These are phyloP conservation scores for Dryas iulia DNA, from an alignment of 1,140 invertebrate genomes.

Conservation along the genomic window DNA sequence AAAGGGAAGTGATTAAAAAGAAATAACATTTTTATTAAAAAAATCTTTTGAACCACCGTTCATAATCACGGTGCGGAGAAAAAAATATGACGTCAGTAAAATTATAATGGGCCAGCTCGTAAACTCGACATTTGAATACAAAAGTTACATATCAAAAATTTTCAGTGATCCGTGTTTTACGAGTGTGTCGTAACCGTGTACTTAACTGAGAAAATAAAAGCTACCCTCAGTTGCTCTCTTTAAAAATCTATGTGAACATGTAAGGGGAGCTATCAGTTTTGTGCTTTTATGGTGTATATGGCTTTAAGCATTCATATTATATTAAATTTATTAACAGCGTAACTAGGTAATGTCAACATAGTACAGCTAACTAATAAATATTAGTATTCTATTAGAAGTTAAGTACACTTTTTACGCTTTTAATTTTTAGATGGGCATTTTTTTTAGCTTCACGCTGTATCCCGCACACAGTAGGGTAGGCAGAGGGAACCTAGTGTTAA, in stretches of 20 bases:
- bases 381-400: constrained; percentile 1
- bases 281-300: constrained; percentile 28
- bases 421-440: neutral
- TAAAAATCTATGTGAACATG: constrained; percentile 70
- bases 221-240: constrained; percentile 61
- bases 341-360: constrained; percentile 17
- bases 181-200: constrained; percentile 77
- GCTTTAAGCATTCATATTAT: constrained; percentile 34
- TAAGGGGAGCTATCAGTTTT: constrained; percentile 69
- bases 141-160: constrained; percentile 80
- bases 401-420: neutral
- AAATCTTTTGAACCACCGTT: constrained; percentile 69
- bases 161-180: constrained; percentile 80
- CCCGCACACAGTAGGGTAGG: no score
- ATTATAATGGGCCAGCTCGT: constrained; percentile 74
- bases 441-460: neutral
- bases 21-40: constrained; percentile 66
- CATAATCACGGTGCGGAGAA: constrained; percentile 65
- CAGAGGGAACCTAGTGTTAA: no score
- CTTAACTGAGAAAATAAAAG: constrained; percentile 74
- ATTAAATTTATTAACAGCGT: constrained; percentile 34
- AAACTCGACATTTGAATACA: constrained; percentile 78
- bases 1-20: constrained; percentile 76
- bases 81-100: constrained; percentile 75
- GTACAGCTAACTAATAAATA: constrained; percentile 2